Evolutionary conservation across 2,113 vertebrate genomes (phyloP).

Genomic region (Dicerorhinus sumatrensis): DNA sequence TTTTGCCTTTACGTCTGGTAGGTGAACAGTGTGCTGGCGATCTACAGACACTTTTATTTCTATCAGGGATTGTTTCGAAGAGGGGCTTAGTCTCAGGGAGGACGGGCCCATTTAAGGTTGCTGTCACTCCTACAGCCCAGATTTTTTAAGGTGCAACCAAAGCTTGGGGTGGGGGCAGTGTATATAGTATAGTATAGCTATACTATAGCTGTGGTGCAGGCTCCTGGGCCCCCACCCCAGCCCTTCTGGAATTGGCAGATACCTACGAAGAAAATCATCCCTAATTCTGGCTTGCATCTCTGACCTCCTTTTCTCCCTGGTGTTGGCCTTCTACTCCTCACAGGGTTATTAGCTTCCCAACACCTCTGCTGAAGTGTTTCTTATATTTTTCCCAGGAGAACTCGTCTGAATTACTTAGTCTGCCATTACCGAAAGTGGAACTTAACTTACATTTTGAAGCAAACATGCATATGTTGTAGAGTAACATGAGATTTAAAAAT

Average conservation of each 20-base stretch:
- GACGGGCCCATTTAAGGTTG: background rate
- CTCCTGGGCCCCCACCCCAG: background rate
- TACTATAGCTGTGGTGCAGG: no score
- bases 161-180: background rate
- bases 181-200: no score
- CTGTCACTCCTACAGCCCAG: background rate
- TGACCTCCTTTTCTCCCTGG: background rate
- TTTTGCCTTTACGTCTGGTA: background rate
- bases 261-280: background rate
- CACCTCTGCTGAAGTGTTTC: background rate
- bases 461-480: background rate
- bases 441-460: background rate
- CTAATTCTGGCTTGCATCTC: background rate
- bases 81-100: background rate
- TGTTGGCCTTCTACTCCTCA: background rate
- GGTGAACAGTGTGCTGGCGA: fast-evolving
- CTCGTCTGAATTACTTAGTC: background rate
- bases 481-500: background rate
- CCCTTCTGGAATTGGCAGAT: background rate
- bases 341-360: background rate
- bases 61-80: background rate
- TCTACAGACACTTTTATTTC: background rate
- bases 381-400: background rate
- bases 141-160: background rate
- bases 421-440: background rate